Conservation (phyloP, 1,140 invertebrate genomes). For the Trissolcus basalis region DNA sequence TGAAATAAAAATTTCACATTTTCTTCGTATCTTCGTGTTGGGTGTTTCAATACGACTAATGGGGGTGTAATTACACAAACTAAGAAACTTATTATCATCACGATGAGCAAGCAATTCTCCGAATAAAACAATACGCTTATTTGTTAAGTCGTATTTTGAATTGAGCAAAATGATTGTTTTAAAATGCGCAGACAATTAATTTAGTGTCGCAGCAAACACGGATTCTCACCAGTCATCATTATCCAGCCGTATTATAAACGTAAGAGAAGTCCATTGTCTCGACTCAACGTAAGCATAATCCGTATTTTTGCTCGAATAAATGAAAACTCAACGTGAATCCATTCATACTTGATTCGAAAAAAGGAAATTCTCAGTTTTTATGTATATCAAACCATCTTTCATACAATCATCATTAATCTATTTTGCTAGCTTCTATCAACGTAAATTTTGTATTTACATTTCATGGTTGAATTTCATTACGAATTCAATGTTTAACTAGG, state of each 20-base stretch:
- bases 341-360: constrained; percentile 27
- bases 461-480: too few species aligned
- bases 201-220: constrained; percentile 17
- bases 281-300: constrained; percentile 42
- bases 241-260: constrained; percentile 45
- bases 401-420: too few species aligned
- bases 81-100: constrained; percentile 31
- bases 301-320: constrained; percentile 45
- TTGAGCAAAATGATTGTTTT: constrained; percentile 28
- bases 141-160: constrained; percentile 39
- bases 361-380: too few species aligned
- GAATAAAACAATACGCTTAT: constrained; percentile 30
- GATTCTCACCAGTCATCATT: constrained; percentile 54
- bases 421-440: too few species aligned
- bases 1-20: too few species aligned
- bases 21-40: too few species aligned
- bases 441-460: too few species aligned
- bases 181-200: constrained; percentile 48
- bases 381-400: too few species aligned
- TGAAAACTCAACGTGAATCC: constrained; percentile 33
- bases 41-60: neutral
- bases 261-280: constrained; percentile 44
- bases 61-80: too few species aligned
- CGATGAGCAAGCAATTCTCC: constrained; percentile 15
- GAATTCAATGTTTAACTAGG: too few species aligned